Base-by-base conservation (phyloP, 2,113 vertebrate genomes). In the Ursus arctos region DNA sequence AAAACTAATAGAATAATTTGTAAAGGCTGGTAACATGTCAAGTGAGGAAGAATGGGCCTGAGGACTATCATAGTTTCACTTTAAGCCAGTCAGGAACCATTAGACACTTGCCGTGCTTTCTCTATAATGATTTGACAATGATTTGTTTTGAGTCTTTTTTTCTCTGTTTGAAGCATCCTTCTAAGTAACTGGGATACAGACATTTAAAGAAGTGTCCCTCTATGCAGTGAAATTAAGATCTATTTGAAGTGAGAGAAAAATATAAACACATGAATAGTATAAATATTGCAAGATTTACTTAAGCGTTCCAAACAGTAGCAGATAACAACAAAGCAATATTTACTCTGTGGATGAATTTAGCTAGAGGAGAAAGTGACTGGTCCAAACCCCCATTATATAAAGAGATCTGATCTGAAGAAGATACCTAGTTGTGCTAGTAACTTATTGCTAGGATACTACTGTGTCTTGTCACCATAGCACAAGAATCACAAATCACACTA, bases 71-170 rank as follows among this genome's bases (percentile, higher is more conserved):
- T 21, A 15, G 12, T 33, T 91, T 82, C 65, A 76, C 31, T 63
- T 53, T 49, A 22, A 83, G 18, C 77, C 53, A 11, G 12, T 51
- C 26, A 82, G n/a, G 31, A 77, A 26, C 81, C 13, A 59, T 61
- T 43, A 76, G 61, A 88, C 33, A 65, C 69, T 77, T 80, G 8
- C 8, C 33, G 0, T 55, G n/a, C 49, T 80, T 82, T 61, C 26
- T n/a, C 43, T 69, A 0, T 21, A 28, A 36, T 59, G 33, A 53
- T 83, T 82, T 79, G 33, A 59, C 86, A 40, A 22, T 69, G 4
- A 63, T 63, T 92, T 90, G 14, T 86, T 86, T 85, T 81, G 9
- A 61, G 22, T n/a, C 36, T 67, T 95, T 14, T 89, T 96, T 95
- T 67, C 28, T 72, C 16, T 85, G 1, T 59, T 36, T 72, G 59